A percentile compares a stretch with the other conserved stretches of the same genome.
Evolutionary conservation across 2,113 vertebrate species (phyloP).

Genomic region (Cathartes aura): DNA sequence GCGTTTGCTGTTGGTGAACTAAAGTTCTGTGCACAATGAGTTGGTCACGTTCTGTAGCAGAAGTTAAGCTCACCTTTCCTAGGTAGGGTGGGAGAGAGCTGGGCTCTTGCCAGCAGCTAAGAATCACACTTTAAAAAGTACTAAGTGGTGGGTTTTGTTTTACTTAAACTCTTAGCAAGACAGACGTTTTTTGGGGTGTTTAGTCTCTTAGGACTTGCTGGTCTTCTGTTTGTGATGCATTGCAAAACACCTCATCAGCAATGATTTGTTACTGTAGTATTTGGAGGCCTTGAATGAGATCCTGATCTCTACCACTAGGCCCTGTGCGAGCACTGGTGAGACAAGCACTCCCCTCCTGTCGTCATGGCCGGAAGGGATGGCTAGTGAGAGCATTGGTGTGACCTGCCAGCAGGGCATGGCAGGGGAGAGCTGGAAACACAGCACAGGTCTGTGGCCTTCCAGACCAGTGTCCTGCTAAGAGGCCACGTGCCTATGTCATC

Average conservation of each 20-base stretch:
- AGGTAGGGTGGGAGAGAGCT: background rate
- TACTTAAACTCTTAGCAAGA: background rate
- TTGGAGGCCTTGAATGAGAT: background rate
- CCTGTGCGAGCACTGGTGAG: fast-evolving
- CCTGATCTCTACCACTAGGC: background rate
- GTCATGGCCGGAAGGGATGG: fast-evolving
- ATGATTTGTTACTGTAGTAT: background rate
- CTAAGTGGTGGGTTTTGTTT: background rate
- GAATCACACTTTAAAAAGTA: background rate
- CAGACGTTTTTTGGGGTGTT: background rate
- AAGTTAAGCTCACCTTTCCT: background rate
- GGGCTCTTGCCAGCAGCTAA: background rate
- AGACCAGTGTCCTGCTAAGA: fast-evolving
- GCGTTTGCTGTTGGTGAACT: background rate
- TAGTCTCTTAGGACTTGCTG: background rate
- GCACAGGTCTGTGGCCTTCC: background rate
- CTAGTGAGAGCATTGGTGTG: background rate
- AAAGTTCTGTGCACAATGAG: background rate
- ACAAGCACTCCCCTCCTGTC: fast-evolving
- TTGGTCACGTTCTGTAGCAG: background rate
- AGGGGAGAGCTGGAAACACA: background rate
- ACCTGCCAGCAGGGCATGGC: fast-evolving
- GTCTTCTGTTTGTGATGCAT: background rate
- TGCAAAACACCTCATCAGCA: background rate
- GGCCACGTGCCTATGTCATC: background rate